These are phyloP conservation scores for Neoitamus cyanurus DNA, from an alignment of 2,888 invertebrate species.

Conservation along the genomic window DNA sequence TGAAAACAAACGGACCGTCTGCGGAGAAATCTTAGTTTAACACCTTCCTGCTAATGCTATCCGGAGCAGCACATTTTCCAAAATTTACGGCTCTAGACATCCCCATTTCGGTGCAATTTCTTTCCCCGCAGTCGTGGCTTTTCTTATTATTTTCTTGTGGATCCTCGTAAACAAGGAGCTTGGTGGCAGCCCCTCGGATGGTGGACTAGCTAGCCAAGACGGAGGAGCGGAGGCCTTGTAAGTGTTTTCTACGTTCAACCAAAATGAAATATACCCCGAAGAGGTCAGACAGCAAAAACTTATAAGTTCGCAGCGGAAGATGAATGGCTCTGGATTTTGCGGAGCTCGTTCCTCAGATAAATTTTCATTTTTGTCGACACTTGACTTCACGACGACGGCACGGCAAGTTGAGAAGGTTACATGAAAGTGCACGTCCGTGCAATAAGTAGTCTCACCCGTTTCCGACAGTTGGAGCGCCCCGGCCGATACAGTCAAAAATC, in stretches of 20 bases:
- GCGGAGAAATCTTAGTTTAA: constrained; percentile 38
- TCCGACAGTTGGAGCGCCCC: neutral
- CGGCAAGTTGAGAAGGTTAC: constrained; percentile 33
- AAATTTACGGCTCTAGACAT: constrained; percentile 40
- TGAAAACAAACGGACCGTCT: constrained; percentile 26
- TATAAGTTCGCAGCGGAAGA: constrained; percentile 39
- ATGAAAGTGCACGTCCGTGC: constrained; percentile 19
- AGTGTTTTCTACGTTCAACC: constrained; percentile 36
- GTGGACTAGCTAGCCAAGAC: neutral
- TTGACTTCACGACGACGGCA: constrained; percentile 41
- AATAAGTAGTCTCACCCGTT: neutral
- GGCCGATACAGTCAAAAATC: neutral
- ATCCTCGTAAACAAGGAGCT: constrained; percentile 36
- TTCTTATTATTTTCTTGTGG: constrained; percentile 43
- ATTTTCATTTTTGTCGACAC: constrained; percentile 49
- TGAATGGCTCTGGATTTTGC: constrained; percentile 38
- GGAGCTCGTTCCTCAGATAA: constrained; percentile 46
- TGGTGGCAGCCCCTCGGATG: neutral
- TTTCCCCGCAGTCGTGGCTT: constrained; percentile 22
- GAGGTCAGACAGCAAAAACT: constrained; percentile 39
- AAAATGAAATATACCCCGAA: constrained; percentile 33
- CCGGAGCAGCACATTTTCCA: constrained; percentile 16
- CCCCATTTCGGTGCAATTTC: constrained; percentile 30
- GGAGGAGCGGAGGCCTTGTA: constrained; percentile 13
- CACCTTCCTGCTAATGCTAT: constrained; percentile 40